Base-by-base conservation (phyloP, 2,888 invertebrate species). In the Melieria picta region DNA sequence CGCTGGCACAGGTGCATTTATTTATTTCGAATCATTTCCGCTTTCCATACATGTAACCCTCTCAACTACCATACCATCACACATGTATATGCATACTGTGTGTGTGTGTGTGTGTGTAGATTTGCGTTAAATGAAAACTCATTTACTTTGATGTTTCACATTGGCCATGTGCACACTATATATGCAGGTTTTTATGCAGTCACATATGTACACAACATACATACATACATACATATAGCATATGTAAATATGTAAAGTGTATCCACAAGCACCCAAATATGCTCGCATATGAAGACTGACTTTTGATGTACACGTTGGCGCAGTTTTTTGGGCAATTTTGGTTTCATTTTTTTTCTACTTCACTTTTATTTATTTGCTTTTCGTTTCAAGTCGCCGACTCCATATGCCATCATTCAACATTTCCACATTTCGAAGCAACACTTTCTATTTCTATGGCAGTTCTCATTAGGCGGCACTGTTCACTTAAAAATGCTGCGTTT, bases 11-110 rank as follows among this genome's bases (percentile, higher is more conserved):
- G 84, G 83, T 83, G 82, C 80, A 82, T 80, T 81, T 81, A 82
- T 81, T 82, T 83, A 83, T 82, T 82, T 80, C 80, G 80, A 80
- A 82, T 84, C 79, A 83, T 83, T 82, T 83, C 82, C 83, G 82
- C 79, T 81, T 79, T 46, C 47, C 67, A 58, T 42, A 30, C 4
- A 3, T 60, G 45, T 57, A 60, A 43, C 57, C 5, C 43, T 4
- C 43, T 48, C 48, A 9, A 7, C 47, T n/a, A 45, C 46, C 47
- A 11, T 13, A 10, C 52, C 30, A 64, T 50, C 11, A 4, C 16
- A 61, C 42, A 62, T 69, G 46, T 45, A n/a, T 61, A 10, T 58
- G 13, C 48, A 61, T 61, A n/a, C 30, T 70, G 50, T 16, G 65
- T 69, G 30, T 52, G 48, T 55, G 62, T 11, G 30, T 48, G 48